A percentile compares a stretch with the other conserved stretches of the same genome.
Conservation (phyloP, 1,140 invertebrate genomes). For the Drosophila jambulina region DNA sequence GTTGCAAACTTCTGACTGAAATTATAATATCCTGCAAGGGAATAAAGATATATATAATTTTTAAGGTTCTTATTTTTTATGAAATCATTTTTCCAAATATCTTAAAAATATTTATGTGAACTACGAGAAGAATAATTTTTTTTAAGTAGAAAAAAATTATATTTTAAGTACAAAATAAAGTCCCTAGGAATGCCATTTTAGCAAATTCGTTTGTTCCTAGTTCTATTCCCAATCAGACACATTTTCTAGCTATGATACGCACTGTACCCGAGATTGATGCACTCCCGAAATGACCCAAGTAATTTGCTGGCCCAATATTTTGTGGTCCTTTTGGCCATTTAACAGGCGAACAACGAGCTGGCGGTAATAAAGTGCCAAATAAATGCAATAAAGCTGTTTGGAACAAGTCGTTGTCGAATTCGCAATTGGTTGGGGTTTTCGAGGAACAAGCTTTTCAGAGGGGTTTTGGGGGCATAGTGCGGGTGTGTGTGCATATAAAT, state of each 20-base stretch:
- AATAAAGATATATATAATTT: too few species aligned
- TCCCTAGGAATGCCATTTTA: background rate
- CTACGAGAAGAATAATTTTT: too few species aligned
- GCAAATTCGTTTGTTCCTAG: background rate
- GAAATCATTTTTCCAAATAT: too few species aligned
- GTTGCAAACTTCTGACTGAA: too few species aligned
- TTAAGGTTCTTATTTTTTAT: too few species aligned
- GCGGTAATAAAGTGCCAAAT: slow-evolving; percentile 81
- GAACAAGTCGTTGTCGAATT: slow-evolving; percentile 44
- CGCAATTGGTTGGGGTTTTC: slow-evolving; percentile 20
- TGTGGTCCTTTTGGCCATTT: slow-evolving; percentile 68
- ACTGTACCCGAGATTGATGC: slow-evolving; percentile 43
- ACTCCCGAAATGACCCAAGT: slow-evolving; percentile 75
- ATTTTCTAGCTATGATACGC: slow-evolving; percentile 15
- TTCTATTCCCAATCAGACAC: background rate
- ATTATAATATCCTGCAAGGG: too few species aligned
- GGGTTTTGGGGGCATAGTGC: background rate
- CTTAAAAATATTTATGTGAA: too few species aligned
- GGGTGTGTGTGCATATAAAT: slow-evolving; percentile 35
- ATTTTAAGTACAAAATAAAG: too few species aligned
- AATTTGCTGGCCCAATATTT: slow-evolving; percentile 78
- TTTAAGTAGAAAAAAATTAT: too few species aligned
- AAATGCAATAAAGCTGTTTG: slow-evolving; percentile 80
- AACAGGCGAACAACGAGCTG: slow-evolving; percentile 56
- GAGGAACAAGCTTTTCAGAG: background rate